Conservation (phyloP, 2,113 vertebrate species). For the Cisticola juncidis region DNA sequence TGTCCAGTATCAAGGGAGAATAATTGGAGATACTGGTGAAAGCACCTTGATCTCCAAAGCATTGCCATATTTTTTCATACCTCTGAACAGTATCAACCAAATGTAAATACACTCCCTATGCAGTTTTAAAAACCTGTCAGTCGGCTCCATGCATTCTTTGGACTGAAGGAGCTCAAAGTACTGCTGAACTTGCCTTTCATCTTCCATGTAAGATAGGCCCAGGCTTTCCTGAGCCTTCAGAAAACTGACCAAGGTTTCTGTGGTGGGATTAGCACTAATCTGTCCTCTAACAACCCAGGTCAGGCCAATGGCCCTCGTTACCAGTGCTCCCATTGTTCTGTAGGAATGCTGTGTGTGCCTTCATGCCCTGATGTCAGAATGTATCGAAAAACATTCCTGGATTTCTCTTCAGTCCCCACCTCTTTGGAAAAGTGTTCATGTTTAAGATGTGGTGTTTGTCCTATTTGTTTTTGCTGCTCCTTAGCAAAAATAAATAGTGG, state of each 20-base stretch:
- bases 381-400: slow-evolving; percentile 51
- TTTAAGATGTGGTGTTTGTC: slow-evolving; percentile 54
- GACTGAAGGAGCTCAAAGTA: not conserved
- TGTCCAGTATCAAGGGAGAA: not conserved
- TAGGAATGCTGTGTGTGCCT: slow-evolving; percentile 73
- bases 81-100: not conserved
- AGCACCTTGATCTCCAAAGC: not conserved
- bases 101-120: not conserved
- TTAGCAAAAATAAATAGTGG: slow-evolving; percentile 47
- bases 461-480: slow-evolving; percentile 64
- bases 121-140: not conserved
- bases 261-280: slow-evolving; percentile 67
- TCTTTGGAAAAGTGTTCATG: slow-evolving; percentile 45
- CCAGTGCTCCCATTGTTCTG: slow-evolving; percentile 60
- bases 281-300: slow-evolving; percentile 66
- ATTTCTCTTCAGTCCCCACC: slow-evolving; percentile 30
- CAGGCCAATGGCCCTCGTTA: slow-evolving; percentile 39
- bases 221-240: not conserved
- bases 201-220: slow-evolving; percentile 4
- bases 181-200: slow-evolving; percentile 45
- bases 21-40: not conserved
- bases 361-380: slow-evolving; percentile 71
- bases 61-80: not conserved
- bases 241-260: slow-evolving; percentile 73
- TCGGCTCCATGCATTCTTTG: not conserved